Evolutionary conservation across 1,140 invertebrate species (phyloP), one percentile per base, ranked within the genome.

Genomic region (Metaphire vulgaris): DNA sequence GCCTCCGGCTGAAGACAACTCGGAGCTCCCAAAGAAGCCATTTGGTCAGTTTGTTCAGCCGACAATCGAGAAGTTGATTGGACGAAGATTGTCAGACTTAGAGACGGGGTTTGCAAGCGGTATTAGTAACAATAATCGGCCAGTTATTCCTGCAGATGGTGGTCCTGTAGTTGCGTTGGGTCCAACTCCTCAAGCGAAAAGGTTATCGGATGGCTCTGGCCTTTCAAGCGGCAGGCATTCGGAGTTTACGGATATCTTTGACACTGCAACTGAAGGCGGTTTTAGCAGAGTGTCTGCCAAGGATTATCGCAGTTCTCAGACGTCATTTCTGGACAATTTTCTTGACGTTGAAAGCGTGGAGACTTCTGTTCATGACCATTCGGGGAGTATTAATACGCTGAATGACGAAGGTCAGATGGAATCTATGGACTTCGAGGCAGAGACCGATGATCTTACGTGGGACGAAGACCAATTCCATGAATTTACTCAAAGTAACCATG

Each of bases 1-100:
- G 0, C 91, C 93, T 0, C 84, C 81, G 0, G 81, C 82, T 78
- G 88, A 90, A 2, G 85, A 89, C 0, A 89, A 91, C 74, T 89
- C 90, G 70, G 96, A 98, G 88, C 86, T 95, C 69, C 93, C 95
- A 14, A 90, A 91, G 76, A 88, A 90, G 78, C 91, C 91, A 1
- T 92, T 97, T 81, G 95, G 95, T 6, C 84, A 91, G 14, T 94
- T 96, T 56, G 83, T 87, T 41, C 80, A 83, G 65, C 84, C 84
- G 28, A 86, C 83, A 78, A 79, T 84, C 16, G 81, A 83, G 64
- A 82, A 85, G 76, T 79, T 84, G 65, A 80, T 84, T 56, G 81
- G 81, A 33, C 76, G 79, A 16, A 77, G 80, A 67, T 78, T 80
- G 30, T 79, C 80, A 29, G 81, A 83, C 70, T 80, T 81, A 15